Conservation (phyloP, 2,888 invertebrate species). For the Clanis bilineata region DNA sequence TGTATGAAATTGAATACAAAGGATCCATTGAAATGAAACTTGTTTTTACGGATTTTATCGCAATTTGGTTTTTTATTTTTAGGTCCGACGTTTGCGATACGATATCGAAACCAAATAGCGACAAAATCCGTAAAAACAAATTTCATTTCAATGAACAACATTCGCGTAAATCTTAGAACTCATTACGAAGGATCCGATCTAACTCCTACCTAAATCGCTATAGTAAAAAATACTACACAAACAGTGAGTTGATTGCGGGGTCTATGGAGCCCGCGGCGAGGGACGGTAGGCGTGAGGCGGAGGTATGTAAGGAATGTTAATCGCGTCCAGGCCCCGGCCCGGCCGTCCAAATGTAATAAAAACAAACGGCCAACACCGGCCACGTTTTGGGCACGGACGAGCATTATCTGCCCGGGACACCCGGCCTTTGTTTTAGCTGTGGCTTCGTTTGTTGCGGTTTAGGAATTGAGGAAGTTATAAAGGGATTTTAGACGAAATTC, state of each 20-base stretch:
- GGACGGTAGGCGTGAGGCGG: slow-evolving; percentile 73
- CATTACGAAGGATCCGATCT: too few species aligned
- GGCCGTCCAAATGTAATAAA: slow-evolving; percentile 60
- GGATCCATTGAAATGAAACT: too few species aligned
- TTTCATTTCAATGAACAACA: too few species aligned
- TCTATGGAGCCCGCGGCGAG: slow-evolving; percentile 53
- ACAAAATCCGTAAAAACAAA: too few species aligned
- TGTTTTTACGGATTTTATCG: too few species aligned
- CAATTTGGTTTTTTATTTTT: too few species aligned
- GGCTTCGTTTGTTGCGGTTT: not conserved
- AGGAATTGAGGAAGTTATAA: not conserved
- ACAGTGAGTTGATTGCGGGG: slow-evolving; percentile 19
- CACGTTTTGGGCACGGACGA: slow-evolving; percentile 62
- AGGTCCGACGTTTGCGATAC: too few species aligned
- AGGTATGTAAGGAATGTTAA: slow-evolving; percentile 79
- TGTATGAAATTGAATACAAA: too few species aligned
- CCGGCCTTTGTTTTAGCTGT: slow-evolving; percentile 39
- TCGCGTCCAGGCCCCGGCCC: slow-evolving; percentile 70
- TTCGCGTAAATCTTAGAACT: too few species aligned
- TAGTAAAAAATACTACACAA: slow-evolving; percentile 10
- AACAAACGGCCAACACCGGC: slow-evolving; percentile 53
- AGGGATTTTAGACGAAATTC: not conserved
- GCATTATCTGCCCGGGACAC: slow-evolving; percentile 54
- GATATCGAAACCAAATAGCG: too few species aligned
- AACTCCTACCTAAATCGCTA: not conserved